Evolutionary conservation across 2,797 vertebrate genomes (phyloP), one percentile per base, ranked within the genome.

Genomic region (Spatula versicolor): DNA sequence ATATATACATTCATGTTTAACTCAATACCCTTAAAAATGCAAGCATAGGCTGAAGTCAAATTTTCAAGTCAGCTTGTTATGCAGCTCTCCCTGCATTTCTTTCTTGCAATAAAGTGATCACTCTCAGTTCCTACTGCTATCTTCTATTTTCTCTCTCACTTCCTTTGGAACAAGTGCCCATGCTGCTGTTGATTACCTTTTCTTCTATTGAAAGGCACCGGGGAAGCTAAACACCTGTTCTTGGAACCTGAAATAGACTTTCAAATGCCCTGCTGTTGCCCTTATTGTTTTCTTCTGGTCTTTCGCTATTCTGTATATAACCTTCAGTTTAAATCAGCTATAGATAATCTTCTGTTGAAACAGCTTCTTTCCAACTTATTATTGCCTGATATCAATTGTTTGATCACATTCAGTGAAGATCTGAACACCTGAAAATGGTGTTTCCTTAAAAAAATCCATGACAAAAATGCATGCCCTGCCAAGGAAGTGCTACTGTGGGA

Each of bases 161-260:
- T 85, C 22, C 43, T 90, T 77, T 82, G 56, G 41, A 92, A 76
- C 8, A 79, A 86, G 18, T 1, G 6, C 21, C 43, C 62, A 39
- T 69, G 75, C 39, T 78, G 89, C 13, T 86, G 68, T 33, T 86
- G 64, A 83, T 85, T 92, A 81, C 43, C 14, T 69, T 86, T 78
- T 35, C 55, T 35, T 68, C 41, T 66, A 11, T 25, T 78, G 62
- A 87, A 91, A 89, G 82, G 55, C 73, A 88, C 35, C 23, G 23
- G 31, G 67, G 48, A 73, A 92, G 82, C 77, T 90, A 88, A 81
- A 52, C 55, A 90, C 54, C 74, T 80, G 37, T 64, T 95, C 60
- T 25, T 88, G 71, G 84, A 96, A 82, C 45, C 56, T 80, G 85
- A 92, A 88, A 83, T 81, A 96, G 88, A 66, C 59, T 86, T 94